Base-by-base conservation (phyloP, 2,797 vertebrate species). In the Glyptemys insculpta region DNA sequence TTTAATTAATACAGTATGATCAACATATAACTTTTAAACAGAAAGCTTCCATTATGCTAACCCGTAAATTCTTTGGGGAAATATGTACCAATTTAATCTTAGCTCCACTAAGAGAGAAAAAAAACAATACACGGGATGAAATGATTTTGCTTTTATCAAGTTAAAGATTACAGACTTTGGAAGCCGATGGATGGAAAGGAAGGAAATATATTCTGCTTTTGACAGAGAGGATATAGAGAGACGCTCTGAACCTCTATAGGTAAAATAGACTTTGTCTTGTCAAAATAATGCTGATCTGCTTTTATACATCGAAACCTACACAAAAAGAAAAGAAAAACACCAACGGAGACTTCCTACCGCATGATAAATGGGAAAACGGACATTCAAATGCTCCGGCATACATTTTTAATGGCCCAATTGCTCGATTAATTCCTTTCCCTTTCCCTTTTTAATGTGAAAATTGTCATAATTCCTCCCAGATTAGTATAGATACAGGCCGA, bases 381-480 rank as follows among this genome's bases (percentile, higher is more conserved):
- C 97, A 98, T 96, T 97, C 98, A 98, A 98, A 98, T 98, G 98
- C 97, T 98, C 98, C 93, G 95, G 98, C 98, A 97, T 97, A 98
- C 97, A 98, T 98, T 98, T 98, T 98, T 99, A 99, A 99, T 98
- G 98, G 98, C 98, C 98, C 98, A 98, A 99, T 99, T 99, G 99
- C 98, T 98, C 98, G 99, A 98, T 99, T 99, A 99, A 99, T 99
- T 99, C 98, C 98, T 98, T 98, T 98, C 92, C 94, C 96, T 97
- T 96, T 96, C 95, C 96, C 96, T 96, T 98, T 98, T 98, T 99
- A 99, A 99, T 98, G 98, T 98, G 97, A 98, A 98, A 98, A 98
- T 98, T 98, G 97, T 99, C 99, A 99, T 99, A 99, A 99, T 99
- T 99, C 98, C 98, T 99, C 98, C 98, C 98, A 99, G 99, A 99